Conservation (phyloP, 1,140 invertebrate genomes). For the Hyles euphorbiae region DNA sequence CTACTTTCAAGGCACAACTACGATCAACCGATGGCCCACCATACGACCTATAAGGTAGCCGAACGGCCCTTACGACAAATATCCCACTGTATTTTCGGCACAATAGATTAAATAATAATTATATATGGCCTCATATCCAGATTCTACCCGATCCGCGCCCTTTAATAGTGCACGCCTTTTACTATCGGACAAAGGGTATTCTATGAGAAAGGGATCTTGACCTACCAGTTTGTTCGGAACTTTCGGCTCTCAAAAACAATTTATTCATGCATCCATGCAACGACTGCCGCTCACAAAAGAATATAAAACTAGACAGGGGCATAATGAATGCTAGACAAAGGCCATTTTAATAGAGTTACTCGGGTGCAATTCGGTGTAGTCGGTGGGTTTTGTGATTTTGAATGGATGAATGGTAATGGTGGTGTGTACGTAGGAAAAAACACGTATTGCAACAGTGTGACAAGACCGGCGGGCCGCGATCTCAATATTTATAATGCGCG, state of each 20-base stretch:
- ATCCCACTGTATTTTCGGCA: background rate
- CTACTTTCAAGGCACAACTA: no score
- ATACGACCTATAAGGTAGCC: background rate
- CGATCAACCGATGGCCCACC: background rate
- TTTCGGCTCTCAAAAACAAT: slow-evolving; percentile 69
- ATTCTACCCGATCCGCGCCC: slow-evolving; percentile 55
- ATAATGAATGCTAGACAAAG: slow-evolving; percentile 72
- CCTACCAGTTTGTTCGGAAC: slow-evolving; percentile 69
- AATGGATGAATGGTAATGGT: background rate
- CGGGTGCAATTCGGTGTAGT: slow-evolving; percentile 58
- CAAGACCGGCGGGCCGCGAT: no score
- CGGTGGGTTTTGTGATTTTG: no score
- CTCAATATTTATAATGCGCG: no score
- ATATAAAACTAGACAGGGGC: slow-evolving; percentile 71
- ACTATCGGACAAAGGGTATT: slow-evolving; percentile 68
- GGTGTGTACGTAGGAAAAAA: background rate
- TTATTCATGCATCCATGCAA: slow-evolving; percentile 72
- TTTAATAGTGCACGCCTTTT: slow-evolving; percentile 70
- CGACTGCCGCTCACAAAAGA: slow-evolving; percentile 66
- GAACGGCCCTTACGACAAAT: background rate
- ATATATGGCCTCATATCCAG: slow-evolving; percentile 32
- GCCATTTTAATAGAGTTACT: slow-evolving; percentile 70
- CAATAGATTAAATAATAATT: slow-evolving; percentile 38
- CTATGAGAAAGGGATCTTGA: slow-evolving; percentile 75
- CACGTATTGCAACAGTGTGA: no score